Conservation (phyloP, 2,888 invertebrate species). For the Drosophila vallismaia region DNA sequence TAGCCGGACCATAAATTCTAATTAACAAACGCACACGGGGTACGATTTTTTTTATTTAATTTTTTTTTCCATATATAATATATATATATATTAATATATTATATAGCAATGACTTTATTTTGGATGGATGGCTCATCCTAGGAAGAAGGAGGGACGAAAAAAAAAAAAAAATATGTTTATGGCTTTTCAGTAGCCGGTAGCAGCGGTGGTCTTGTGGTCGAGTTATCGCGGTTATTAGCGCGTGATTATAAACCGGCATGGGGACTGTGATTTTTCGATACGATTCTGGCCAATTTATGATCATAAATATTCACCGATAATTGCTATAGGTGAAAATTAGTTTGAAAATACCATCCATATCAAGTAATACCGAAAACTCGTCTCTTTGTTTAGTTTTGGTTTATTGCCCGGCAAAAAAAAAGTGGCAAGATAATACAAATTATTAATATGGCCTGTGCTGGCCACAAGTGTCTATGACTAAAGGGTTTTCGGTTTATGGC, state of each 20-base stretch:
- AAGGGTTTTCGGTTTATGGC: constrained; percentile 2
- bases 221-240: constrained; percentile 58
- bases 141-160: background rate
- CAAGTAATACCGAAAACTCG: background rate
- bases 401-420: constrained; percentile 2
- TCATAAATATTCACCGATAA: constrained; percentile 53
- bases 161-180: background rate
- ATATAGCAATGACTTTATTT: background rate
- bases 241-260: constrained; percentile 57
- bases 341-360: constrained; percentile 1
- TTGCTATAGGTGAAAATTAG: background rate
- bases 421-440: constrained; percentile 7
- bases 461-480: constrained; percentile 36
- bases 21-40: constrained; percentile 61
- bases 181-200: background rate
- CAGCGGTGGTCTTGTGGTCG: constrained; percentile 19
- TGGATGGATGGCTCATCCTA: constrained; percentile 32
- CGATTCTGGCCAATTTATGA: constrained; percentile 35
- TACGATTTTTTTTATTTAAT: constrained; percentile 1
- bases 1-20: constrained; percentile 64
- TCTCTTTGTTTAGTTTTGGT: background rate
- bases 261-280: constrained; percentile 47
- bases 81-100: background rate
- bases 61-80: too few relatives aligned
- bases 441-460: background rate